Evolutionary conservation across 2,888 invertebrate genomes (phyloP), one percentile per base, ranked within the genome.

Genomic region (Dynastes hyllus): DNA sequence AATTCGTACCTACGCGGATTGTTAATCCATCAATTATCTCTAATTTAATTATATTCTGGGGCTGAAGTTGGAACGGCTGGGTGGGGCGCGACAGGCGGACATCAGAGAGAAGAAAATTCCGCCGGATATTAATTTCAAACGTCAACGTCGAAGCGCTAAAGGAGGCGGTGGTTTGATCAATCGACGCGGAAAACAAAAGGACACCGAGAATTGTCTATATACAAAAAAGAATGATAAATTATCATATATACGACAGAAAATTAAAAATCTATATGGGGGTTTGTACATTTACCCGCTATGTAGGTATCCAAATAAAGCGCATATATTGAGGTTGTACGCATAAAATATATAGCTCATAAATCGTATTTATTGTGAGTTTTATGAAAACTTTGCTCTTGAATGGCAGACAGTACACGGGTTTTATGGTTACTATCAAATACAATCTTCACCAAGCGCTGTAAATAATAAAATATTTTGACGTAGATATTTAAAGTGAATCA

Each of bases 21-120:
- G 78, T 78, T 78, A 78, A 78, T 78, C 78, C 78, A 78, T 78
- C 78, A 78, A 78, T 78, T 78, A 78, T 78, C 78, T 65, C 73
- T 73, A 66, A 73, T 78, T 78, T 78, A 73, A 73, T 78, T 78
- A 73, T 78, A 75, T 75, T 75, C 45, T 61, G 58, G 69, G 55
- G 22, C 8, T 22, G 22, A 9, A 50, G 51, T 50, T 29, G 63
- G 63, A 29, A 27, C 29, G 13, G 27, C 22, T 53, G 51, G 69
- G 16, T 16, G 27, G 29, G 51, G 22, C 16, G 22, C 40, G 40
- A n/a, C 16, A 27, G 69, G 32, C 13, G 32, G 32, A 32, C 29
- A 63, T 32, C 63, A 16, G 55, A 22, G 63, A 63, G 51, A 69
- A 51, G 69, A 51, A 69, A 75, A 75, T 75, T 75, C 27, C 45